phyloP scores from a whole-genome alignment of 2,888 invertebrate species.

The Coecobrya sp. region DNA sequence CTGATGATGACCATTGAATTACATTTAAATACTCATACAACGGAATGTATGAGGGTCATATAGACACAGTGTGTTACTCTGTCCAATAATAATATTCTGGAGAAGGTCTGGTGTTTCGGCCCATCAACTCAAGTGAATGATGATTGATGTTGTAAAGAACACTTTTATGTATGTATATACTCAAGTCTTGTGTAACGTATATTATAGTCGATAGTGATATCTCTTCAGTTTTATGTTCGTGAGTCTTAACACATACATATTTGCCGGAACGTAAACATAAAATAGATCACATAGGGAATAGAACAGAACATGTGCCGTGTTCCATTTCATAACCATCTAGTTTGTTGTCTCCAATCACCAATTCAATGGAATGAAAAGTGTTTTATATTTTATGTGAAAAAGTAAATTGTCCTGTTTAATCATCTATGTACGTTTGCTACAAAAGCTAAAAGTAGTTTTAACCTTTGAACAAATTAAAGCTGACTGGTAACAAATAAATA shows the following conservation, averaged over 20 bases:
- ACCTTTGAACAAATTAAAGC: constrained; percentile 74
- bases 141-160: constrained; percentile 32
- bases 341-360: constrained; percentile 31
- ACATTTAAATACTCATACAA: neutral
- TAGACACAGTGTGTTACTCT: neutral
- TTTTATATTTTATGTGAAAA: constrained; percentile 38
- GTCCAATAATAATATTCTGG: neutral
- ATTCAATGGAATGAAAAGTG: constrained; percentile 24
- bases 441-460: constrained; percentile 51
- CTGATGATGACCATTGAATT: neutral
- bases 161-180: neutral
- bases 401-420: constrained; percentile 19
- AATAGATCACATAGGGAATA: constrained; percentile 14
- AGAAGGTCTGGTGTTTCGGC: constrained; percentile 38
- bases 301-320: constrained; percentile 9
- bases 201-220: too few relatives aligned
- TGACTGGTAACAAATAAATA: constrained; percentile 54
- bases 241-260: neutral
- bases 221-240: neutral
- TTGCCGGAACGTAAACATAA: neutral
- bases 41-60: constrained; percentile 6
- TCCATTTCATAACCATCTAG: neutral
- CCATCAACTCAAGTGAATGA: constrained; percentile 46
- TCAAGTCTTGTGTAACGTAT: neutral
- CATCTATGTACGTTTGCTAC: neutral